These are phyloP conservation scores for Spermophilus dauricus DNA, from an alignment of 2,113 vertebrate genomes.

Conservation along the genomic window DNA sequence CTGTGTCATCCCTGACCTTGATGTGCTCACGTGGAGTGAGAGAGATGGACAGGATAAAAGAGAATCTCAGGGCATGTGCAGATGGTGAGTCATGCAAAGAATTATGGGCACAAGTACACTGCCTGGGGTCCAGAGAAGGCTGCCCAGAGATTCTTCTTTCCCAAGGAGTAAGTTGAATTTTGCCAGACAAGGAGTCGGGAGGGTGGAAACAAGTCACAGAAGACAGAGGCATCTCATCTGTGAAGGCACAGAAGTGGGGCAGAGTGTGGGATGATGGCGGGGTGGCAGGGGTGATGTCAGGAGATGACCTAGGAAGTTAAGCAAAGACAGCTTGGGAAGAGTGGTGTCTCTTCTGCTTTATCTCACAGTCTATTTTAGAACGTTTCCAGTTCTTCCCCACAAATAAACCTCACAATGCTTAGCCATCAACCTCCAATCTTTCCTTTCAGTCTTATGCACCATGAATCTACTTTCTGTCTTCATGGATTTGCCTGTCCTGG, in stretches of 20 bases:
- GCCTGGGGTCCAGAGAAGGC: background rate
- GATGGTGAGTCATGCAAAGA: background rate
- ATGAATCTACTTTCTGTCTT: background rate
- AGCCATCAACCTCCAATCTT: background rate
- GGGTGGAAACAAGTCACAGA: background rate
- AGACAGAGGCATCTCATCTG: background rate
- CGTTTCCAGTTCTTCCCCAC: background rate
- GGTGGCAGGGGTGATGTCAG: background rate
- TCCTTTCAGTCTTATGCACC: background rate
- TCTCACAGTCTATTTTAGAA: background rate
- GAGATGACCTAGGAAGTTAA: background rate
- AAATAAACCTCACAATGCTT: background rate
- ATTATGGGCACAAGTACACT: background rate
- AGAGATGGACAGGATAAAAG: background rate
- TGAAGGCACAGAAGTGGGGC: background rate
- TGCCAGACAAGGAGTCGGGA: background rate
- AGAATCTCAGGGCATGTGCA: background rate
- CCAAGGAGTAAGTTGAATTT: background rate
- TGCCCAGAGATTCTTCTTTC: background rate
- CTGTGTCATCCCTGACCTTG: background rate
- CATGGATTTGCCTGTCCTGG: constrained; percentile 16
- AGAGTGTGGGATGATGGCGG: background rate
- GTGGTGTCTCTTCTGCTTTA: background rate
- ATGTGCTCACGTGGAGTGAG: background rate
- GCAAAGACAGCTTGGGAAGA: background rate